These are phyloP conservation scores for Scyliorhinus canicula DNA, from an alignment of 2,797 vertebrate species.

Conservation along the genomic window DNA sequence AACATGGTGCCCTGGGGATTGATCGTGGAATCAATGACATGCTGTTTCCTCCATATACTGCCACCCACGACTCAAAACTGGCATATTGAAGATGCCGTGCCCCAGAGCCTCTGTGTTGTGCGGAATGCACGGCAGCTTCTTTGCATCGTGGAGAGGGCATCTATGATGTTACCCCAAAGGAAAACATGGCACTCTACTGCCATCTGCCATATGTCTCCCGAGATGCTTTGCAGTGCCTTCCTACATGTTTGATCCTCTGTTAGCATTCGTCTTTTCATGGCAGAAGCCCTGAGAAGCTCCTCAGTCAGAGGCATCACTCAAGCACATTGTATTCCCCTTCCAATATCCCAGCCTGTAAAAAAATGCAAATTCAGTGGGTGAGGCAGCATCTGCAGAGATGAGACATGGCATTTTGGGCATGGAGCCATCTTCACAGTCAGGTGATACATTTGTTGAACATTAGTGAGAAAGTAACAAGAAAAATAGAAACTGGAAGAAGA, in stretches of 20 bases:
- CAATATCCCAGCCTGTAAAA: background rate
- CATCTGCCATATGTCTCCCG: background rate
- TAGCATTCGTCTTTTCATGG: background rate
- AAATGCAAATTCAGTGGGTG: background rate
- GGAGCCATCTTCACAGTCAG: background rate
- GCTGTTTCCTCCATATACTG: background rate
- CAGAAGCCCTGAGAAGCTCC: background rate
- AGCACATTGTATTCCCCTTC: background rate
- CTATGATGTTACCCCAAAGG: background rate
- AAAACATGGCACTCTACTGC: background rate
- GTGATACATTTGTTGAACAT: background rate
- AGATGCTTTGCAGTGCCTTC: background rate
- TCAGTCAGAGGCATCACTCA: background rate
- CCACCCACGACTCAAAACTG: background rate
- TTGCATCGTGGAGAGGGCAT: background rate
- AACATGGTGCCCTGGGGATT: background rate
- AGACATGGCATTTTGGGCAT: background rate
- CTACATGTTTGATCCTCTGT: background rate
- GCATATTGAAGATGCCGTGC: background rate
- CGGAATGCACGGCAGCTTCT: background rate
- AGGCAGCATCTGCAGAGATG: background rate
- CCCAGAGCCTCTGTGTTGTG: background rate
- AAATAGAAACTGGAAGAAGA: background rate
- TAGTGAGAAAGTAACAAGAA: background rate
- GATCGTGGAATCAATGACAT: background rate